Conservation (phyloP, 2,113 vertebrate genomes). For the Sorex fumeus region DNA sequence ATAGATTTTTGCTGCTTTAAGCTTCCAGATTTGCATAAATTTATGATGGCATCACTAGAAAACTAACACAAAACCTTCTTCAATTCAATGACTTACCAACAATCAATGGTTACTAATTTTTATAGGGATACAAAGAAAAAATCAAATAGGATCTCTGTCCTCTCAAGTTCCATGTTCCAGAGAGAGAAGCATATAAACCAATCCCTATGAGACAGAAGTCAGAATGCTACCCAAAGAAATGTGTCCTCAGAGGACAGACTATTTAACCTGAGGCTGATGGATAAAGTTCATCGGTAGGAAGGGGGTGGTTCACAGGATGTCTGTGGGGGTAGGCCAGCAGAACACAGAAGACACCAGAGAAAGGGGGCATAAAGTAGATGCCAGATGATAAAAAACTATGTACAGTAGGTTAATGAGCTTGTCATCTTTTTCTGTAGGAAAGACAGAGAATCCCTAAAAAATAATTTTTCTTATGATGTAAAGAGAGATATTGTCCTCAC, state of each 20-base stretch:
- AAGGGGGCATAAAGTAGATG: background rate
- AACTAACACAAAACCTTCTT: background rate
- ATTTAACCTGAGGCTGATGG: background rate
- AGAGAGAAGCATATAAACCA: background rate
- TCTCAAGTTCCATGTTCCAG: background rate
- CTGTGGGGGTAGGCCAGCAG: background rate
- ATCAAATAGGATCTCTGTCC: background rate
- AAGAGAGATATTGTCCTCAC: background rate
- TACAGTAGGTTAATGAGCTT: background rate
- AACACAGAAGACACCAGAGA: background rate
- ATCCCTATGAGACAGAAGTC: background rate
- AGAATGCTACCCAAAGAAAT: background rate
- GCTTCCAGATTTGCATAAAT: background rate
- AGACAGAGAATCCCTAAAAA: background rate
- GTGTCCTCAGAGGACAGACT: background rate
- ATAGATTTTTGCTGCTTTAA: background rate
- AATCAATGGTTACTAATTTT: slow-evolving; percentile 10
- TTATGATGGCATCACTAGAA: background rate
- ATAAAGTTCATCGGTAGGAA: background rate
- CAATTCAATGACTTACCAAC: background rate
- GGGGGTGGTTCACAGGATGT: background rate
- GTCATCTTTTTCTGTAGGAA: background rate
- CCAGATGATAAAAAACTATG: slow-evolving; percentile 12
- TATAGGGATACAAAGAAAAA: background rate
- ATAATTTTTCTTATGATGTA: background rate